Percentiles rank a stretch among this genome's conserved stretches.
phyloP scores from a whole-genome alignment of 2,113 vertebrate species.

The Thamnaconus septentrionalis region DNA sequence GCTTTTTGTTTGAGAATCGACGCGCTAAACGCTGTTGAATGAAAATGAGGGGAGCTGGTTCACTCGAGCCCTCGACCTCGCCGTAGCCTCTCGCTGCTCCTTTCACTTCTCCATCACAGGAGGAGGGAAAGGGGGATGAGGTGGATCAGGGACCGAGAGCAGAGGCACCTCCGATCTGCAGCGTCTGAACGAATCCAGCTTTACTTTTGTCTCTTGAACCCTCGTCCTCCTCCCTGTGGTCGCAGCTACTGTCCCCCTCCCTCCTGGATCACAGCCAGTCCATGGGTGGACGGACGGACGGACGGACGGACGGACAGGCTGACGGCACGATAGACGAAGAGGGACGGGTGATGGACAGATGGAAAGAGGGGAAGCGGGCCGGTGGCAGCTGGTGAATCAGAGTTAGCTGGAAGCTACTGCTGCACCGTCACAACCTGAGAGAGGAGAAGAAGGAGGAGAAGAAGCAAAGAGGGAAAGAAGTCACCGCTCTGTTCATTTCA shows the following conservation, averaged over 20 bases:
- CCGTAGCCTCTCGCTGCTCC: constrained; percentile 41
- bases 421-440: constrained; percentile 47
- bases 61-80: constrained; percentile 44
- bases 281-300: constrained; percentile 51
- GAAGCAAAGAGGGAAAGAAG: constrained; percentile 15
- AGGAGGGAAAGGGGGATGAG: constrained; percentile 53
- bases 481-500: not conserved
- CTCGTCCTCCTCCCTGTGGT: constrained; percentile 54
- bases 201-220: constrained; percentile 47
- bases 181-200: constrained; percentile 65
- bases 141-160: constrained; percentile 50
- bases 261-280: constrained; percentile 71
- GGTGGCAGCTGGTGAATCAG: constrained; percentile 48
- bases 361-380: constrained; percentile 54
- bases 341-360: constrained; percentile 28
- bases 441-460: constrained; percentile 15
- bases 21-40: not conserved
- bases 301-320: constrained; percentile 26
- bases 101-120: constrained; percentile 70
- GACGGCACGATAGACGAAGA: constrained; percentile 19
- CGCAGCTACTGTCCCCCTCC: constrained; percentile 66
- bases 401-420: constrained; percentile 56
- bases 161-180: constrained; percentile 46
- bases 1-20: not conserved
- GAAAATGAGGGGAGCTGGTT: constrained; percentile 5